Evolutionary conservation across 2,113 vertebrate genomes (phyloP).

Genomic region (Otocyon megalotis): DNA sequence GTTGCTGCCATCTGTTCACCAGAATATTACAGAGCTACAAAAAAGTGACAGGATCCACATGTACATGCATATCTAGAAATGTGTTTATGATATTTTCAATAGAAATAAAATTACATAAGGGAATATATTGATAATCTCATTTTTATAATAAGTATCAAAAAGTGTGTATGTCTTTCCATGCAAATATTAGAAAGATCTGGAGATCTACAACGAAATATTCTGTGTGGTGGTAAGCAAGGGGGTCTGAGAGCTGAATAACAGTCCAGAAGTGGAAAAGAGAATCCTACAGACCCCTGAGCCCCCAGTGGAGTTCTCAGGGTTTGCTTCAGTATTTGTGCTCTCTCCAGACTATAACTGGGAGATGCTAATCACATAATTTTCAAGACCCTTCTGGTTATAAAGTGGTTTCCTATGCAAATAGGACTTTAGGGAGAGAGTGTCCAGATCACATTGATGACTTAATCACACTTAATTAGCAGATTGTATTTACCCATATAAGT

Average conservation of each 20-base stretch:
- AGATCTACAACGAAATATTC: background rate
- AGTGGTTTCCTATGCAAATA: background rate
- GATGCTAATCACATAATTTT: background rate
- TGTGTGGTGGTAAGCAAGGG: background rate
- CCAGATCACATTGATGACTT: background rate
- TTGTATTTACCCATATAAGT: background rate
- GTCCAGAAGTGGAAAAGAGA: background rate
- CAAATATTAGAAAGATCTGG: background rate
- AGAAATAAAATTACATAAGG: background rate
- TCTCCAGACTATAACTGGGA: background rate
- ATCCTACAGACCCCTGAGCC: background rate
- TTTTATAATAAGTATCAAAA: background rate
- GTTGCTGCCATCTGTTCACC: background rate
- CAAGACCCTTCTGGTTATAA: background rate
- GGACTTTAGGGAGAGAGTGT: background rate
- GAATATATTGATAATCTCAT: background rate
- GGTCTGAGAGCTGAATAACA: accelerated
- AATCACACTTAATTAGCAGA: background rate
- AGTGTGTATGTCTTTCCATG: background rate
- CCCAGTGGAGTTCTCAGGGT: background rate
- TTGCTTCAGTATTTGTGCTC: background rate
- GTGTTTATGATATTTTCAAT: background rate
- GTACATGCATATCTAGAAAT: background rate
- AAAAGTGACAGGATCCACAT: background rate
- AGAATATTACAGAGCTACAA: background rate